These are phyloP conservation scores for Drosophila setifemur DNA, from an alignment of 1,140 invertebrate genomes.

Conservation along the genomic window DNA sequence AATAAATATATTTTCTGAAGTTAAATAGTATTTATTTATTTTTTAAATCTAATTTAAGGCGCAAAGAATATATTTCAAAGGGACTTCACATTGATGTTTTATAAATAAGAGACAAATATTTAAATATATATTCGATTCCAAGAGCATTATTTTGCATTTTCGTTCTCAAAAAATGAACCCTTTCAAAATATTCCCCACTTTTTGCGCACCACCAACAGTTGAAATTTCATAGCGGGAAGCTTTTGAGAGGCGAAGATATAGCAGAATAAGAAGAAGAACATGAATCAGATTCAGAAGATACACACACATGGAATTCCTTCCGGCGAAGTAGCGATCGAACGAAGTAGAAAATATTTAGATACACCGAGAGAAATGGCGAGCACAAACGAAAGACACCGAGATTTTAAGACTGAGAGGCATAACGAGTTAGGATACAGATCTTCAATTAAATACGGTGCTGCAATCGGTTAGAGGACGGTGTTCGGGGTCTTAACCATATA, in stretches of 20 bases:
- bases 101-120: too few relatives aligned
- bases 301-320: constrained; percentile 19
- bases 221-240: constrained; percentile 6
- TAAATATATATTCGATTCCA: too few relatives aligned
- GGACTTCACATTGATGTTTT: too few relatives aligned
- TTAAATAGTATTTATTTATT: too few relatives aligned
- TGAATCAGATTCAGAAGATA: constrained; percentile 8
- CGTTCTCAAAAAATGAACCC: not conserved
- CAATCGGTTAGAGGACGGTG: constrained; percentile 22
- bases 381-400: constrained; percentile 30
- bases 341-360: constrained; percentile 18
- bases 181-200: constrained; percentile 1
- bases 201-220: not conserved
- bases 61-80: too few relatives aligned
- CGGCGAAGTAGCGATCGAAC: constrained; percentile 10
- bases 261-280: not conserved
- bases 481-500: constrained; percentile 28
- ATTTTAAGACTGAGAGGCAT: constrained; percentile 9
- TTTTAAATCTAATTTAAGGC: too few relatives aligned
- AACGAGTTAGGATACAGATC: constrained; percentile 19
- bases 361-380: constrained; percentile 37
- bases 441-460: constrained; percentile 58
- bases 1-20: too few relatives aligned
- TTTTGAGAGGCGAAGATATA: constrained; percentile 21
- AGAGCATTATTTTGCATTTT: constrained; percentile 1